Base-by-base conservation (phyloP, 1,140 invertebrate genomes). In the Parapsyche elsis region DNA sequence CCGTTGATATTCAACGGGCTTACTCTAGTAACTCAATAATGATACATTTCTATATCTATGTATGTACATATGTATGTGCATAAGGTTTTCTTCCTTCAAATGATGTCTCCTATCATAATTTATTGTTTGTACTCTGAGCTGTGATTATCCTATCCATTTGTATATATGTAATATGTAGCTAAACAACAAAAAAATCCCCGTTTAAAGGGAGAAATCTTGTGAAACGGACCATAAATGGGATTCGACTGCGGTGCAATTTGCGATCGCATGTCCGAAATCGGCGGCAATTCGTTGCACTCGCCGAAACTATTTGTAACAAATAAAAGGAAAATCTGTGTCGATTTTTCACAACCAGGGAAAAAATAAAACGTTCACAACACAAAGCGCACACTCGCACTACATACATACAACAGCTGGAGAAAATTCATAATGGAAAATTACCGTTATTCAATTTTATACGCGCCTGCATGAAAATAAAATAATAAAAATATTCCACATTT, bases 211-310 rank as follows among this genome's bases (percentile, higher is more conserved):
- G 30, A 24, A 53, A 74, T 74, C 38, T 21, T 49, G 71, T 38
- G 71, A 49, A 74, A 74, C 46, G 71, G 71, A 19, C 12, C 71
- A 16, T 4, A 53, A 74, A 19, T 12, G 71, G 10, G 21, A 44
- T 46, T 74, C 44, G n/a, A 46, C 38, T 21, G 45, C 4, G 16
- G 12, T 53, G 71, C 45, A 74, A 74, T 74, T 74, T 74, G 71
- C 38, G 9, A 71, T 71, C 67, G 67, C 24, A 71, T 71, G 30
- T 74, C 38, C 45, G 45, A 53, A 74, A 74, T 74, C 71, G 45
- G 9, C 14, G 23, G 71, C 45, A 16, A 74, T 74, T 53, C 38
- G 71, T 74, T 74, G 71, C 71, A 74, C 71, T 74, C 71, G 45
- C 16, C 23, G 0, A 23, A 53, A 74, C 71, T 49, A 74, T 74